These are phyloP conservation scores for Mactra quadrangularis DNA, from an alignment of 1,140 invertebrate species.

Conservation along the genomic window DNA sequence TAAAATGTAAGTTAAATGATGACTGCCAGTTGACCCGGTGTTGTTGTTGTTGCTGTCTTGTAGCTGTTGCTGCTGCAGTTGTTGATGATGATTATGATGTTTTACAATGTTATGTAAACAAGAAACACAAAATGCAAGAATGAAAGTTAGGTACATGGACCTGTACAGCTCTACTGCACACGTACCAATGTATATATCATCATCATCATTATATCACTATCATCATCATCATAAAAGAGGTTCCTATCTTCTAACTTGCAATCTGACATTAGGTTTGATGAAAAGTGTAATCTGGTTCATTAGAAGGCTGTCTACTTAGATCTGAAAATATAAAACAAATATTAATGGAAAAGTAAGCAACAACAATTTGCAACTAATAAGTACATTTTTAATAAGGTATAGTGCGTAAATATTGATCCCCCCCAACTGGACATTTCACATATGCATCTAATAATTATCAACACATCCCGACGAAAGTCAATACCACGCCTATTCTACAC, in stretches of 20 bases:
- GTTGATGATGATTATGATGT: constrained; percentile 17
- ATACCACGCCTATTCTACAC: too few species aligned
- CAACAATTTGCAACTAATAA: too few species aligned
- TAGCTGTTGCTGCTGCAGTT: constrained; percentile 28
- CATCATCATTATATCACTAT: constrained; percentile 50
- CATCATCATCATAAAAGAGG: constrained; percentile 8
- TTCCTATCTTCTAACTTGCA: background rate
- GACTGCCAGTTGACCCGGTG: constrained; percentile 35
- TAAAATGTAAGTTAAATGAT: background rate
- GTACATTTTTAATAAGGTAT: too few species aligned
- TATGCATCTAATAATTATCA: too few species aligned
- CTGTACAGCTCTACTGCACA: constrained; percentile 55
- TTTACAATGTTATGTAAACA: background rate
- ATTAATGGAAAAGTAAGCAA: background rate
- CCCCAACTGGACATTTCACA: background rate
- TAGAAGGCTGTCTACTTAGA: constrained; percentile 42
- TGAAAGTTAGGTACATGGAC: constrained; percentile 24
- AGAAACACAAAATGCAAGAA: background rate
- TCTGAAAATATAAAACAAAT: constrained; percentile 3
- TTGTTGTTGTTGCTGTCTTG: constrained; percentile 31
- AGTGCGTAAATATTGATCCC: background rate
- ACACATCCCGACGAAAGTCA: too few species aligned
- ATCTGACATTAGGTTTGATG: background rate
- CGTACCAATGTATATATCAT: constrained; percentile 40
- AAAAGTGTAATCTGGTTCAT: constrained; percentile 18